Percentiles rank a stretch among this genome's conserved stretches.
Conservation (phyloP, 2,113 vertebrate genomes). For the Felis chaus region DNA sequence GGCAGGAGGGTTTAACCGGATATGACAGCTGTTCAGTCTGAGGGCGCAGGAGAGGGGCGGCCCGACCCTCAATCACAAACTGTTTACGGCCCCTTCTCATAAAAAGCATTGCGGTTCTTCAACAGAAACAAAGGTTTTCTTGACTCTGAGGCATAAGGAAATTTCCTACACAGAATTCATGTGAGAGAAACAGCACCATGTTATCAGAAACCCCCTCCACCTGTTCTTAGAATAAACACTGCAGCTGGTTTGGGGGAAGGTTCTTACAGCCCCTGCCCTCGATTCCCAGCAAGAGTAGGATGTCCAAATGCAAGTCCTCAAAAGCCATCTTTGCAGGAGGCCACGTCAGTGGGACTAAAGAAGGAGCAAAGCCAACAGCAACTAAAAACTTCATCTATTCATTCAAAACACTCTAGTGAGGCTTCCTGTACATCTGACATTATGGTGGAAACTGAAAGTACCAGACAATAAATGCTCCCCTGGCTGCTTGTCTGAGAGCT, state of each 20-base stretch:
- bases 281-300: background rate
- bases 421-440: rapidly evolving
- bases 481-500: background rate
- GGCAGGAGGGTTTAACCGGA: background rate
- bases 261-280: background rate
- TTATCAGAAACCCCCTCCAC: background rate
- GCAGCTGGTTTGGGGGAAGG: background rate
- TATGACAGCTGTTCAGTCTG: background rate
- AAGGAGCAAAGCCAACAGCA: background rate
- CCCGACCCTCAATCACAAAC: background rate
- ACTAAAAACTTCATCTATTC: background rate
- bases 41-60: background rate
- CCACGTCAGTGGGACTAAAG: background rate
- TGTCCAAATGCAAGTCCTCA: background rate
- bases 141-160: background rate
- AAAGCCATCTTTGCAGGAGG: background rate
- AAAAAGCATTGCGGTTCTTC: background rate
- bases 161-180: background rate
- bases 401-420: background rate
- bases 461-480: background rate
- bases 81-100: background rate
- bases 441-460: background rate
- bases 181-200: rapidly evolving
- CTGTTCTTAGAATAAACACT: background rate
- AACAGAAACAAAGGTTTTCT: background rate